Evolutionary conservation across 2,113 vertebrate species (phyloP).

Genomic region (Turnix velox): DNA sequence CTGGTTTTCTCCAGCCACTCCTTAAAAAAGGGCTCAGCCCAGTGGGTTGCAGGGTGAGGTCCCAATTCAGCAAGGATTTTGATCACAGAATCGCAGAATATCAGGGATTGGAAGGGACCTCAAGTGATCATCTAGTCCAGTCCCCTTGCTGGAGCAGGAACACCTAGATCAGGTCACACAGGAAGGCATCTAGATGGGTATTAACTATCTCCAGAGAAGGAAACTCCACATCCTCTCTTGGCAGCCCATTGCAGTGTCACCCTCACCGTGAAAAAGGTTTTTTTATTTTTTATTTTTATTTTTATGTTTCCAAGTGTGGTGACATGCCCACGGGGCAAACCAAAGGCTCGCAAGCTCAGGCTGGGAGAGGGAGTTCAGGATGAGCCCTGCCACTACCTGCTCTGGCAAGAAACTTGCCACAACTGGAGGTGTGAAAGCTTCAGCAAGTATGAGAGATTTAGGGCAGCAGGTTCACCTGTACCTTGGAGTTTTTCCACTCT

Average conservation of each 20-base stretch:
- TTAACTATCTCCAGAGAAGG: no score
- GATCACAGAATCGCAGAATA: no score
- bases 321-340: fast-evolving
- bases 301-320: fast-evolving
- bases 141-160: no score
- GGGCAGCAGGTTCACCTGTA: fast-evolving
- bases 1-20: background rate
- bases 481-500: background rate
- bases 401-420: background rate
- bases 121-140: no score
- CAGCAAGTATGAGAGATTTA: fast-evolving
- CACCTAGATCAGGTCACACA: no score
- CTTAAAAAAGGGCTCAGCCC: background rate
- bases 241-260: no score
- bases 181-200: no score
- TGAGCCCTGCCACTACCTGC: fast-evolving
- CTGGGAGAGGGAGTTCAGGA: background rate
- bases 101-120: no score
- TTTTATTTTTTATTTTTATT: no score
- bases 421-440: fast-evolving
- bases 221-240: no score
- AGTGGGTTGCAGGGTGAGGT: background rate
- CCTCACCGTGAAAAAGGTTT: no score
- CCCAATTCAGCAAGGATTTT: background rate
- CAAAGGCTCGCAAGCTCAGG: background rate